Evolutionary conservation across 2,888 invertebrate genomes (phyloP).

Genomic region (Drosophila atripex): DNA sequence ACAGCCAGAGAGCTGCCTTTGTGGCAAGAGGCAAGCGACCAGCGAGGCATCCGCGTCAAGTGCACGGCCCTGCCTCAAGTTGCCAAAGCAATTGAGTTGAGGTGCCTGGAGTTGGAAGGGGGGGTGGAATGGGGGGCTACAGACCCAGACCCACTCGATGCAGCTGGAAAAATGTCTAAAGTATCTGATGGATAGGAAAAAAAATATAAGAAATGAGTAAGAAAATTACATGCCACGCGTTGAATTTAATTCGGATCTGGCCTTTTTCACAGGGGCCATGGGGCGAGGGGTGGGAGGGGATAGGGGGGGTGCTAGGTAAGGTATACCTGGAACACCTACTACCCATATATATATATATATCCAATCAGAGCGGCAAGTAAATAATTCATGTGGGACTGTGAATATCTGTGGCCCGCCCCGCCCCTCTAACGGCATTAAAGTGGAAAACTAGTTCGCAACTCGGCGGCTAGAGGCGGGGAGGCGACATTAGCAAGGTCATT

Average conservation of each 20-base stretch:
- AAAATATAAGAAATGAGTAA: neutral
- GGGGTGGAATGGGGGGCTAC: too few species aligned
- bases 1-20: neutral
- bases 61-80: slow-evolving; percentile 64
- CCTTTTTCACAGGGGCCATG: slow-evolving; percentile 47
- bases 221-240: slow-evolving; percentile 9
- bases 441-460: slow-evolving; percentile 35
- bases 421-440: slow-evolving; percentile 22
- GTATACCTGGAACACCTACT: neutral
- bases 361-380: slow-evolving; percentile 56
- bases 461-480: neutral
- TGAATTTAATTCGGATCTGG: slow-evolving; percentile 61
- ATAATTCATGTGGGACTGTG: slow-evolving; percentile 71
- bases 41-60: slow-evolving; percentile 57
- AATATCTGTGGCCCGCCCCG: slow-evolving; percentile 27
- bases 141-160: slow-evolving; percentile 30
- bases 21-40: slow-evolving; percentile 13
- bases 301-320: slow-evolving; percentile 5
- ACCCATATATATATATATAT: slow-evolving; percentile 9
- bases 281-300: too few species aligned
- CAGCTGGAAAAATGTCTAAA: slow-evolving; percentile 3
- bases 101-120: slow-evolving; percentile 17
- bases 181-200: neutral
- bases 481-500: slow-evolving; percentile 32
- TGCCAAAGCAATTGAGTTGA: slow-evolving; percentile 67